A percentile compares a stretch with the other conserved stretches of the same genome.
Conservation (phyloP, 2,113 vertebrate genomes). For the Tinamus guttatus region DNA sequence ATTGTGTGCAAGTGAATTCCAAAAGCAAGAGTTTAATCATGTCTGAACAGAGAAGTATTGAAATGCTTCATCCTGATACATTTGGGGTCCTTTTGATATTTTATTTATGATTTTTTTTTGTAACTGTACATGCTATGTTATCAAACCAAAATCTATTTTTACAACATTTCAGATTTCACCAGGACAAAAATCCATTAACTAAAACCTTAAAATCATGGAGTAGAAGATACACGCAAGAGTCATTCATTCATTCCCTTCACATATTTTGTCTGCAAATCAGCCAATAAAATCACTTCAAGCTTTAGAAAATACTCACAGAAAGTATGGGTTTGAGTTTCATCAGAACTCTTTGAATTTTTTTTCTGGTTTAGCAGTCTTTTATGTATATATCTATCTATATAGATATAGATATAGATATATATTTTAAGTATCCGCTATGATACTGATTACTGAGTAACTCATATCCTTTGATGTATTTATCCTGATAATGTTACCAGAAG, state of each 20-base stretch:
- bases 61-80: neutral
- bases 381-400: neutral
- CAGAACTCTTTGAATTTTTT: neutral
- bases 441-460: neutral
- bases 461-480: neutral
- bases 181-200: neutral
- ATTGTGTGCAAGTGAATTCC: neutral
- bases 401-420: too few species aligned
- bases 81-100: neutral
- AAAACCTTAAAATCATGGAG: neutral
- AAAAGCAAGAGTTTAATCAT: neutral
- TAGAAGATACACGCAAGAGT: neutral
- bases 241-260: neutral
- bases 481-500: neutral
- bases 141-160: neutral
- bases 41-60: constrained; percentile 23
- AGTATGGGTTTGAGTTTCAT: neutral
- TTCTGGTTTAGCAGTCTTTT: neutral
- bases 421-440: neutral
- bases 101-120: neutral
- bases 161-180: neutral
- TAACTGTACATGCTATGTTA: neutral
- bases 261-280: neutral
- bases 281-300: neutral
- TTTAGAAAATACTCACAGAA: neutral